These are phyloP conservation scores for Charanyca ferruginea DNA, from an alignment of 2,888 invertebrate genomes.

Conservation along the genomic window DNA sequence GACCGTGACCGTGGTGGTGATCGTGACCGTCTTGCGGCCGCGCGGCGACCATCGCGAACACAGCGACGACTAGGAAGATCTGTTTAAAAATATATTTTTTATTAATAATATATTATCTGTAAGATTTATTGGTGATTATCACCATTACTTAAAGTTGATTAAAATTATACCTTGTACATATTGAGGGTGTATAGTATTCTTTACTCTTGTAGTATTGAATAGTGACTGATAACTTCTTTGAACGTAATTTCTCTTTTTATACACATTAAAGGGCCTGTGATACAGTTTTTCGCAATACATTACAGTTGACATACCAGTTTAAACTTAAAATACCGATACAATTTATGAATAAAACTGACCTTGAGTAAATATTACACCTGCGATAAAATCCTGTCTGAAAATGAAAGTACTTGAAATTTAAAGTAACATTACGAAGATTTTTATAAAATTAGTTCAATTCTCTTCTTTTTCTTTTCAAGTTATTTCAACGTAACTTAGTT, in stretches of 20 bases:
- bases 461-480: no score
- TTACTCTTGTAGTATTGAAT: constrained; percentile 13
- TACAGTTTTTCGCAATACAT: constrained; percentile 23
- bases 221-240: constrained; percentile 35
- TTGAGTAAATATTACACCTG: constrained; percentile 19
- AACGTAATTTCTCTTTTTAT: constrained; percentile 44
- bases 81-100: constrained; percentile 1
- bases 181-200: constrained; percentile 13
- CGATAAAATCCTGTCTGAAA: background rate
- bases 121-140: background rate
- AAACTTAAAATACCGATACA: no score
- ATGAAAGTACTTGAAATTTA: constrained; percentile 5
- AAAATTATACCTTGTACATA: constrained; percentile 55
- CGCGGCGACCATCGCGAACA: constrained; percentile 44
- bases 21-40: constrained; percentile 54
- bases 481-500: no score
- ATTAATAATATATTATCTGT: background rate
- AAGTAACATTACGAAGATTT: no score
- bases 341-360: constrained; percentile 27
- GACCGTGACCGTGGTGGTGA: constrained; percentile 68
- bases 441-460: no score
- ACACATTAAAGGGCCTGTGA: constrained; percentile 32
- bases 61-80: constrained; percentile 36
- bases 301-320: constrained; percentile 23
- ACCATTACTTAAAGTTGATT: background rate